Evolutionary conservation across 2,888 invertebrate genomes (phyloP), one percentile per base, ranked within the genome.

Genomic region (Cerceris ruficornis): DNA sequence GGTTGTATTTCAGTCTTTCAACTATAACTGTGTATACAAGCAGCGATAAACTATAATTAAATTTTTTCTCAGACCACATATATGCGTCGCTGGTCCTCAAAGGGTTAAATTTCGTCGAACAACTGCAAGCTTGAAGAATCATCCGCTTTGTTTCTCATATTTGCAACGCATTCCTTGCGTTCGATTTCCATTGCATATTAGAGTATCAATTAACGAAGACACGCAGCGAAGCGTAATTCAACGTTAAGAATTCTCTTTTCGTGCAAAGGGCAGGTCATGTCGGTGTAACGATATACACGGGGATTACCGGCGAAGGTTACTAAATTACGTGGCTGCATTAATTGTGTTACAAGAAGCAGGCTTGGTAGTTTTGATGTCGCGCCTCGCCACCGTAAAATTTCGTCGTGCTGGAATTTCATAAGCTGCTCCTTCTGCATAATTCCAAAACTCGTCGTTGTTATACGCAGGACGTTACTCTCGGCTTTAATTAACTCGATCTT

Each of bases 291-390:
- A 41, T 15, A 41, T 73, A 50, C 69, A 41, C 41, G 62, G 15
- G 62, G 79, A 77, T 77, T 78, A 74, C 62, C 60, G 17, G 28
- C 46, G 52, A 59, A 61, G 50, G 49, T 78, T 65, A 57, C 69
- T 70, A 71, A 61, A 68, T 77, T 83, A 83, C 72, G 50, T 59
- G 55, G 42, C 55, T 59, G 70, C 69, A 75, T 75, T 83, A 81
- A 81, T 61, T 72, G 64, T 73, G 52, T 81, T 76, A 70, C 66
- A 64, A 69, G 15, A 15, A 74, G 28, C 62, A 43, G 11, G 49
- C 15, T 11, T 2, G 42, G 61, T 42, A 46, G 50, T 60, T 62
- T 70, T 54, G 49, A 49, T 60, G 64, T 28, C n/a, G 39, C 52
- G 60, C 49, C 28, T 42, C 52, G 43, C 14, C 49, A 14, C n/a